Evolutionary conservation across 2,113 vertebrate species (phyloP), one percentile per base, ranked within the genome.

Genomic region (Crotalus horridus): DNA sequence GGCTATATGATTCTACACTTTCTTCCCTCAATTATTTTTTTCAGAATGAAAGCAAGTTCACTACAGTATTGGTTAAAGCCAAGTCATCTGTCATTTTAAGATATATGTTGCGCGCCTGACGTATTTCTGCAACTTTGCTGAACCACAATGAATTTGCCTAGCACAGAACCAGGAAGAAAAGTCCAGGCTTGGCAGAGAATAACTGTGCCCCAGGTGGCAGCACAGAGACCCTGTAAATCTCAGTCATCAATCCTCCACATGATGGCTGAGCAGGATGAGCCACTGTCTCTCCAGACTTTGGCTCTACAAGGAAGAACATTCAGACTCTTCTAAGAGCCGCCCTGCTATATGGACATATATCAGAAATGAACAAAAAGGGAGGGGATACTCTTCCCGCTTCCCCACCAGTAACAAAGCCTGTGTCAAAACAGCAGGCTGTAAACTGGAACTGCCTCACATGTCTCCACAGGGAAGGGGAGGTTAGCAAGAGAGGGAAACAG

Each of bases 371-470:
- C 33, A 2, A n/a, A 39, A 23, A 64, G 4, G 24, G 91, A 53
- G 17, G 5, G 13, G 1, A 2, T 29, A n/a, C n/a, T n/a, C 24
- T 46, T 54, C 33, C 48, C 17, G 46, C 54, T 43, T 9, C 92
- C 23, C 88, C 4, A 13, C 87, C 59, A 55, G 87, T 17, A 89
- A 85, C 24, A 58, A 1, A 51, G 69, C 2, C 33, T 20, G 39
- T 89, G 87, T 46, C 91, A 20, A 39, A 23, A 21, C 54, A 92
- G 64, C 88, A 89, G 43, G 61, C 92, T 69, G 64, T 54, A 87
- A 87, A 54, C 89, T 93, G 89, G 88, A 93, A 54, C 74, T 0
- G 33, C 46, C 90, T 93, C 88, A 90, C 88, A 87, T 4, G 46
- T 81, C 92, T 90, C 74, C 56, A 43, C n/a, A 33, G 88, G 74